A percentile compares a stretch with the other conserved stretches of the same genome.
Conservation (phyloP, 2,888 invertebrate species). For the Eilema griseolum region DNA sequence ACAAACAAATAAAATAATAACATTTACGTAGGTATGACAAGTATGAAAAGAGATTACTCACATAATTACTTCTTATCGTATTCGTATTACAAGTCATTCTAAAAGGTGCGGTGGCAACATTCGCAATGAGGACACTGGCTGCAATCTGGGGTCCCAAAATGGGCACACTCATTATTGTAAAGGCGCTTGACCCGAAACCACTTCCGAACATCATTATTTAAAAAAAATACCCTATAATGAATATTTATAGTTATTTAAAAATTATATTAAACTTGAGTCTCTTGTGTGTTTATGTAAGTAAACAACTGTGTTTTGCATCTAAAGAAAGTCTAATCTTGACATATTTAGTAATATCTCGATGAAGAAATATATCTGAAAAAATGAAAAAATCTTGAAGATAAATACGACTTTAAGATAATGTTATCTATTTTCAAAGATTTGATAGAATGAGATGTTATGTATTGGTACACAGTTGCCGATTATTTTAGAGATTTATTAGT, state of each 20-base stretch:
- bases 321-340: conserved; percentile 26
- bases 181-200: conserved; percentile 53
- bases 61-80: conserved; percentile 6
- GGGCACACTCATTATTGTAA: conserved; percentile 57
- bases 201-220: conserved; percentile 51
- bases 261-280: too few relatives aligned
- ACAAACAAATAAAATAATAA: not conserved
- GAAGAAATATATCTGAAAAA: conserved; percentile 6
- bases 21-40: not conserved
- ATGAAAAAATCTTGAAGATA: conserved; percentile 42
- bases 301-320: conserved; percentile 17
- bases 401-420: not conserved
- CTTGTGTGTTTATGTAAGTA: not conserved
- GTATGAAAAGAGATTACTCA: conserved; percentile 19
- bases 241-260: not conserved
- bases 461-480: not conserved
- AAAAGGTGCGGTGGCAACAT: conserved; percentile 46
- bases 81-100: conserved; percentile 16
- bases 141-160: conserved; percentile 61
- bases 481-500: not conserved
- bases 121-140: conserved; percentile 54
- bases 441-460: not conserved
- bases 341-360: conserved; percentile 31
- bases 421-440: conserved; percentile 9
- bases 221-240: not conserved